Evolutionary conservation across 2,113 vertebrate species (phyloP).

Genomic region (Thinocorus orbignyianus): DNA sequence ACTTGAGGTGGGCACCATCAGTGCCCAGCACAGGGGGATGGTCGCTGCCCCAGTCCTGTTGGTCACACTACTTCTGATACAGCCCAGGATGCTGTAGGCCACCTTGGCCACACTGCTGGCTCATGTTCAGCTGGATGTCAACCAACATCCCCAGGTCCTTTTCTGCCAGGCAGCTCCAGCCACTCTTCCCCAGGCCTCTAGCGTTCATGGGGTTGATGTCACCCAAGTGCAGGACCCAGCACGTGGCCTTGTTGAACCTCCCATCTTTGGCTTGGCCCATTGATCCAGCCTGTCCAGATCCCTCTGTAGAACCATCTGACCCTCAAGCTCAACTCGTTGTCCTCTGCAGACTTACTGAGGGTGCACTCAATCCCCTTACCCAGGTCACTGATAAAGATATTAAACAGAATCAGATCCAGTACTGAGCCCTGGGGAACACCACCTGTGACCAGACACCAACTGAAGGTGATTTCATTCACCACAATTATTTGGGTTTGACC

Average conservation of each 20-base stretch:
- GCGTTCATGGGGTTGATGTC: neutral
- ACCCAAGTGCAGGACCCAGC: neutral
- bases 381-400: neutral
- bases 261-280: neutral
- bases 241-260: neutral
- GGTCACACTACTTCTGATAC: too few species aligned
- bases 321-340: neutral
- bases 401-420: neutral
- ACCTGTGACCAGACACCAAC: neutral
- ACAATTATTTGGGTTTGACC: neutral
- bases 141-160: neutral
- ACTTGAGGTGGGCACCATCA: neutral
- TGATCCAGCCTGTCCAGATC: neutral
- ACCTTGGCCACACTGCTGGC: neutral
- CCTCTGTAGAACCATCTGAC: neutral
- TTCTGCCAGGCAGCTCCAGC: neutral
- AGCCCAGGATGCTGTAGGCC: neutral
- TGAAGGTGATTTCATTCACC: neutral
- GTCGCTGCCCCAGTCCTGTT: neutral
- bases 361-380: neutral
- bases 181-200: neutral
- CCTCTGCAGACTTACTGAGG: neutral
- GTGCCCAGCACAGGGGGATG: neutral
- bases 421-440: neutral
- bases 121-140: neutral